Base-by-base conservation (phyloP, 1,140 invertebrate genomes). In the Drosophila guanche region DNA sequence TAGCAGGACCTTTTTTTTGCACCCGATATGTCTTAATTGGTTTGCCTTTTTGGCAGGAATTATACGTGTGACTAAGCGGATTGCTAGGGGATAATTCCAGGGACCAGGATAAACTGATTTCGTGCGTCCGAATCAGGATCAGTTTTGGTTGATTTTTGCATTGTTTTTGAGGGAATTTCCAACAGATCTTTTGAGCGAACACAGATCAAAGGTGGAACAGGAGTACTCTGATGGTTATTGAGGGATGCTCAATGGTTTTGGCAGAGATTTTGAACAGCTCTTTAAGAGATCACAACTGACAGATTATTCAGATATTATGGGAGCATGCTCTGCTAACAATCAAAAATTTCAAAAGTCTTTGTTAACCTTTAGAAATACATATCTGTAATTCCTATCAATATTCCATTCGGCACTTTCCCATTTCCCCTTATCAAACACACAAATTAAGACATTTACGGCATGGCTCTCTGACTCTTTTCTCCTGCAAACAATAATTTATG, bases 1-100 rank as follows among this genome's bases (percentile, higher is more conserved):
- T 70, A 53, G 8, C 25, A 52, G 23, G 41, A 10, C 12, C 50
- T 53, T 12, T 16, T n/a, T 29, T 52, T 37, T n/a, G 5, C 5
- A 6, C 50, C 27, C 20, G 10, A 45, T n/a, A 57, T 56, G 50
- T 71, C 43, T 61, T 80, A 80, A 80, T 80, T 80, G 77, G 56
- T 53, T 59, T 62, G 65, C 45, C 56, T 60, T 61, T 53, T 54
- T 46, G 7, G 29, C 56, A 20, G 33, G 29, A 42, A 16, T 41
- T 22, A 14, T 57, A 46, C 10, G 23, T 57, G 53, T 46, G 27
- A 5, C 43, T 25, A 50, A 61, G 37, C 12, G n/a, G 20, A 61
- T 62, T 66, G 23, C 3, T 12, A 12, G 29, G 37, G 50, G 16
- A 20, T 52, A 27, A 40, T 16, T 12, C 50, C 16, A 12, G 10